Evolutionary conservation across 2,888 invertebrate species (phyloP), one percentile per base, ranked within the genome.

Genomic region (Lamellibrachia columna): DNA sequence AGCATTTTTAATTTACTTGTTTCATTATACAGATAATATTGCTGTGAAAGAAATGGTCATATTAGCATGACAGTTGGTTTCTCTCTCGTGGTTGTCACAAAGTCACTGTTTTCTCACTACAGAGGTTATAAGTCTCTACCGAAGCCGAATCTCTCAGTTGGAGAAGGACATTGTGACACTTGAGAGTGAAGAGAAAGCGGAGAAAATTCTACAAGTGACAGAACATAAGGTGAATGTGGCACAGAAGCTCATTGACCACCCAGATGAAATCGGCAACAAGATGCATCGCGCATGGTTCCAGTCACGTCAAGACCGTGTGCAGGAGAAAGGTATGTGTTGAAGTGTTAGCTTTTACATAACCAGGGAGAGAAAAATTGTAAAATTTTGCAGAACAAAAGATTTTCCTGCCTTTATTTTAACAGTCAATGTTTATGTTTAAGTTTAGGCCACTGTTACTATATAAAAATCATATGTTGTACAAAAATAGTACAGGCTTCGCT

Each of bases 111-210:
- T 75, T 3, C 22, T 6, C 75, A 22, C 94, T 95, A 52, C 94
- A 96, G 99, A 99, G 95, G 98, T 99, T 92, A 97, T 75, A 75
- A 75, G 75, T 75, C 75, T 75, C 22, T 99, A 98, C 96, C 97
- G 97, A 90, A 97, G 97, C 93, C 98, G 98, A 95, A 97, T 99
- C 90, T 97, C 97, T 8, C 28, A 53, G 52, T 55, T 99, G 3
- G 98, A 99, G 95, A 97, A 97, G 0, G 98, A 99, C 95, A 98
- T 99, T 28, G 97, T 97, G 93, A 97, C 97, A 93, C 98, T 99
- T 93, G 97, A 98, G 97, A 97, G 92, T 0, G 96, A 99, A 3
- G 98, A 99, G 95, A 97, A 97, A 0, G 98, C 98, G 95, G 98
- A 99, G 91, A 98, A 98, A 94, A 97, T 97, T 93, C 98, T 99